These are phyloP conservation scores for Tethea ocularis DNA, from an alignment of 2,888 invertebrate species.

Conservation along the genomic window DNA sequence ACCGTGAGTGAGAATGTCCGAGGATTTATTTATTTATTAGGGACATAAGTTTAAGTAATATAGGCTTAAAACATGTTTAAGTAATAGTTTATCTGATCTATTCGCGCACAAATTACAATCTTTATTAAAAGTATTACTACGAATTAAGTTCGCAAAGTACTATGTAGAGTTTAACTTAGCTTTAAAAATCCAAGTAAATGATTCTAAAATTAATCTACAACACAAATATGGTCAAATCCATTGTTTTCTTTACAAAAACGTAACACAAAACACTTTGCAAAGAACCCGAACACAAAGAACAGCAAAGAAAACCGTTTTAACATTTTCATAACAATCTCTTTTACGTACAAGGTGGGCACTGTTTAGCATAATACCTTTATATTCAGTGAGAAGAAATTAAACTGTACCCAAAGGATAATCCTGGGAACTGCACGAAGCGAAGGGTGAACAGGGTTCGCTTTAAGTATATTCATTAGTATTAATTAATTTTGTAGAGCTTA, in stretches of 20 bases:
- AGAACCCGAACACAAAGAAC: slow-evolving; percentile 10
- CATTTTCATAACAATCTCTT: slow-evolving; percentile 35
- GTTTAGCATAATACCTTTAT: slow-evolving; percentile 48
- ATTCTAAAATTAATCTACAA: not conserved
- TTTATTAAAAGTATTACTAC: no score
- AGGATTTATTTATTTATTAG: no score
- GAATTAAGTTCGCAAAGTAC: no score
- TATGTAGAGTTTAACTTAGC: no score
- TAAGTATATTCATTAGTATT: slow-evolving; percentile 55
- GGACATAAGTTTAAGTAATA: no score
- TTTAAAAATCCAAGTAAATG: not conserved
- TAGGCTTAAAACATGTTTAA: no score
- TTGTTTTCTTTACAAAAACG: slow-evolving; percentile 16
- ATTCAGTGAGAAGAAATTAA: slow-evolving; percentile 54
- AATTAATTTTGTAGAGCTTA: slow-evolving; percentile 57
- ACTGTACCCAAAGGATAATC: slow-evolving; percentile 47
- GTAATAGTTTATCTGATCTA: no score
- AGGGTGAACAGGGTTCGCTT: slow-evolving; percentile 25
- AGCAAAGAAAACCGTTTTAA: slow-evolving; percentile 26
- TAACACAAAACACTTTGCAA: slow-evolving; percentile 33
- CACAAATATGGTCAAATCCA: not conserved
- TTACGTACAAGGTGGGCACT: slow-evolving; percentile 26
- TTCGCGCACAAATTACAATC: no score
- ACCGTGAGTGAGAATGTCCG: no score
- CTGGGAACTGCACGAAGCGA: slow-evolving; percentile 16